Evolutionary conservation across 1,140 invertebrate species (phyloP), one percentile per base, ranked within the genome.

Genomic region (Chymomyza costata): DNA sequence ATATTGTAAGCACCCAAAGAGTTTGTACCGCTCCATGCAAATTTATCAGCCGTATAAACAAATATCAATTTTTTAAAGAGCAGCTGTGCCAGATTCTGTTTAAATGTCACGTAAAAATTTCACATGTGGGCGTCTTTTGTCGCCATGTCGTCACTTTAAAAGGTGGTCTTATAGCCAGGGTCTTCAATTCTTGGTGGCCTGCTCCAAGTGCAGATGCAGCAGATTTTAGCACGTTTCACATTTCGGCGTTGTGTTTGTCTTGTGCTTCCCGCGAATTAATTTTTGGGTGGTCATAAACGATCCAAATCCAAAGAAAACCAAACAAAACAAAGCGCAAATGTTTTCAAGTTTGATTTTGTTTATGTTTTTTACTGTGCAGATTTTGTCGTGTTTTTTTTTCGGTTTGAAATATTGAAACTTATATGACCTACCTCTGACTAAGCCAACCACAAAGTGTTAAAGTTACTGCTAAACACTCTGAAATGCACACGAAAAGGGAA

Each of bases 201-300:
- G 18, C 31, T 19, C n/a, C 46, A 45, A 47, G 18, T 74, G 70
- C 73, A 50, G 44, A 50, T 62, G 57, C 65, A 59, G 71, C 71
- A 51, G 48, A 71, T 63, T 66, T 76, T 57, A 66, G 71, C 71
- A 76, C 73, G 71, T 78, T 78, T 76, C 62, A 17, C 37, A 62
- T 78, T 70, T 78, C 70, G 38, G 19, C 21, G 49, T 51, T 39
- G 18, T 68, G 65, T 65, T 68, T 76, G 70, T 64, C 71, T 76
- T 76, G 71, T 76, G 71, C 71, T 76, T 76, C 56, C 66, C 57
- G 51, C 62, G 71, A 76, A 76, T 37, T 50, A 21, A 39, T 54
- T 35, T 70, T 66, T 78, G 71, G 71, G 71, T 71, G 71, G 71
- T 51, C 71, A 17, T 63, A 50, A 56, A 18, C 34, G 35, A 37